Evolutionary conservation across 2,888 invertebrate genomes (phyloP).

Genomic region (Meiosimyza decipiens): DNA sequence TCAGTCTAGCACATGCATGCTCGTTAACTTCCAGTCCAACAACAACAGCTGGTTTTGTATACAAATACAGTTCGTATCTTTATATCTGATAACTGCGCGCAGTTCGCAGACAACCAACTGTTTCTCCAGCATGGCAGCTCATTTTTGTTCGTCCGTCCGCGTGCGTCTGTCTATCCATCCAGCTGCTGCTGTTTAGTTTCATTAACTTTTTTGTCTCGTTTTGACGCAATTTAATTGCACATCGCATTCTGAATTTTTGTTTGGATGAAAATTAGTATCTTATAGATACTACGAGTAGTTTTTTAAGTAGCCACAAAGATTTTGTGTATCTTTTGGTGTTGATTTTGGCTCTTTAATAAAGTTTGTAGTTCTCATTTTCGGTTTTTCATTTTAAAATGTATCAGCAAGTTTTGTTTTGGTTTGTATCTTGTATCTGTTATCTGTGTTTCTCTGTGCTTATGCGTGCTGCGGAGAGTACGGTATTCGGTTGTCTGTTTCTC

Average conservation of each 20-base stretch:
- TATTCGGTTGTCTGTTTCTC: background rate
- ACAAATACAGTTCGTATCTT: slow-evolving; percentile 16
- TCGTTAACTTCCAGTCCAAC: background rate
- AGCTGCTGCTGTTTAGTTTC: slow-evolving; percentile 6
- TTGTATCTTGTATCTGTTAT: slow-evolving; percentile 4
- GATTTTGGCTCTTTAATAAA: background rate
- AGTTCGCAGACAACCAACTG: background rate
- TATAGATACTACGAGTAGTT: slow-evolving; percentile 17
- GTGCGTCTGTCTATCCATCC: background rate
- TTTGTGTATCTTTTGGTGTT: background rate
- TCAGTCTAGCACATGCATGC: background rate
- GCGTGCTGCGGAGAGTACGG: no score
- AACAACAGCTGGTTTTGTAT: background rate
- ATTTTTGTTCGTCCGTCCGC: background rate
- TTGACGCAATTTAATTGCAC: slow-evolving; percentile 18
- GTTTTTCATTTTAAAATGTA: background rate
- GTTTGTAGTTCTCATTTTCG: background rate
- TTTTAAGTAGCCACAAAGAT: slow-evolving; percentile 22
- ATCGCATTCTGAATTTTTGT: slow-evolving; percentile 23
- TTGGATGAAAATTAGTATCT: slow-evolving; percentile 2
- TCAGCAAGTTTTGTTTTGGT: background rate
- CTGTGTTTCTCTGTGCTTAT: background rate
- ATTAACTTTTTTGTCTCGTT: slow-evolving; percentile 7
- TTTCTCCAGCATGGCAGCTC: slow-evolving; percentile 32
- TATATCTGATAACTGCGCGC: background rate